Evolutionary conservation across 2,888 invertebrate species (phyloP).

Genomic region (Leptinotarsa rubiginosa): DNA sequence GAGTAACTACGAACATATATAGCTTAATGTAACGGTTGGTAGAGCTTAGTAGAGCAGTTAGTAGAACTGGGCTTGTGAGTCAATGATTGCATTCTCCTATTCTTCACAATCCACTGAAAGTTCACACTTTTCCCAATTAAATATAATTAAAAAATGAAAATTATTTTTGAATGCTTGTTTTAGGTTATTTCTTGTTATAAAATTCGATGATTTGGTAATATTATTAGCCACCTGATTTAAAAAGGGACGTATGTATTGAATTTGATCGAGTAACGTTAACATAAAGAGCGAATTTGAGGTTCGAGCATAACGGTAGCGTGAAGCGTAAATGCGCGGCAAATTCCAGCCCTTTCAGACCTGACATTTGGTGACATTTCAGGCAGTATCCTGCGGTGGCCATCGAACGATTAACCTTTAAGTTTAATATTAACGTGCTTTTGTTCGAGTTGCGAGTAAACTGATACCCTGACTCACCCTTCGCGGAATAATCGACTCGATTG

Average conservation of each 20-base stretch:
- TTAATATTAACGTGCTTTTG: constrained; percentile 32
- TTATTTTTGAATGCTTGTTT: too few species aligned
- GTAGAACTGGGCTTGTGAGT: too few species aligned
- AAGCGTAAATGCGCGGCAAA: constrained; percentile 42
- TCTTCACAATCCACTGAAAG: too few species aligned
- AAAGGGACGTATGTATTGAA: neutral
- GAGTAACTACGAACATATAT: too few species aligned
- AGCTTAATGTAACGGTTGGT: too few species aligned
- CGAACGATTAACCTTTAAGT: constrained; percentile 54
- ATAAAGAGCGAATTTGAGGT: constrained; percentile 36
- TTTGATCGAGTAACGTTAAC: constrained; percentile 26
- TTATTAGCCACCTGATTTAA: neutral
- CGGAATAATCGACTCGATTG: constrained; percentile 26
- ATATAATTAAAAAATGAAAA: too few species aligned
- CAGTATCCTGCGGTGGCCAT: constrained; percentile 51
- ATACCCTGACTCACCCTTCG: constrained; percentile 15
- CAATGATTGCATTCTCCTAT: too few species aligned
- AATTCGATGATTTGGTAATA: too few species aligned
- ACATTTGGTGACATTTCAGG: constrained; percentile 53
- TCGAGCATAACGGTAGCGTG: constrained; percentile 33
- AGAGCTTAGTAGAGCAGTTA: too few species aligned
- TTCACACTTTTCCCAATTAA: too few species aligned
- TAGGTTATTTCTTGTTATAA: too few species aligned
- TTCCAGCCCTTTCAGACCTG: constrained; percentile 45
- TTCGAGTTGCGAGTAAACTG: constrained; percentile 14